Evolutionary conservation across 2,888 invertebrate genomes (phyloP).

Genomic region (Teinopalpus imperialis): DNA sequence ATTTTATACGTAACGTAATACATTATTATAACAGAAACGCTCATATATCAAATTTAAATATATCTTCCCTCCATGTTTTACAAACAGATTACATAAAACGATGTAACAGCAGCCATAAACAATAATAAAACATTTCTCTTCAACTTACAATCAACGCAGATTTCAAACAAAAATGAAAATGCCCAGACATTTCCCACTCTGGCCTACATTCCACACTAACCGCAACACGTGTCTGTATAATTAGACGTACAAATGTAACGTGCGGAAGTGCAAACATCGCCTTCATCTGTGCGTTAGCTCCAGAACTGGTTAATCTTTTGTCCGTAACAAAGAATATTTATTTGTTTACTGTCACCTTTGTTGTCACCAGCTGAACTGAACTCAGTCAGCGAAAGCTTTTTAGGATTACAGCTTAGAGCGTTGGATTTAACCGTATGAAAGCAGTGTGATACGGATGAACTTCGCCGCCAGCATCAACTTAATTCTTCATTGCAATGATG

Average conservation of each 20-base stretch:
- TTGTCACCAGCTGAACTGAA: too few relatives aligned
- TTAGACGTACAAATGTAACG: slow-evolving; percentile 42
- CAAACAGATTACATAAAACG: slow-evolving; percentile 10
- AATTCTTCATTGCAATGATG: too few relatives aligned
- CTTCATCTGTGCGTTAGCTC: slow-evolving; percentile 39
- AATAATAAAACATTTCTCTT: slow-evolving; percentile 3
- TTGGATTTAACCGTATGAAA: too few relatives aligned
- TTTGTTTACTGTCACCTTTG: slow-evolving; percentile 11
- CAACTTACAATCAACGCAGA: slow-evolving; percentile 3
- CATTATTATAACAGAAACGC: too few relatives aligned
- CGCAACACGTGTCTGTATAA: slow-evolving; percentile 32
- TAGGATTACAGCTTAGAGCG: too few relatives aligned
- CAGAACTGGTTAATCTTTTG: slow-evolving; percentile 40
- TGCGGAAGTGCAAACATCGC: slow-evolving; percentile 44
- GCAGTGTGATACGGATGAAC: too few relatives aligned
- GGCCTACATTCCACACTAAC: slow-evolving; percentile 27
- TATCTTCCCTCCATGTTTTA: too few relatives aligned
- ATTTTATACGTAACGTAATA: too few relatives aligned
- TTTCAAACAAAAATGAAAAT: slow-evolving; percentile 18
- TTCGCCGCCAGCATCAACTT: too few relatives aligned
- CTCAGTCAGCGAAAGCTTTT: too few relatives aligned
- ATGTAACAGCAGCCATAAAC: slow-evolving; percentile 3
- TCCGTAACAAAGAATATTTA: slow-evolving; percentile 10
- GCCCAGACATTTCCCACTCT: slow-evolving; percentile 19
- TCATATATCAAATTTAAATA: too few relatives aligned